Percentiles rank a stretch among this genome's conserved stretches.
Conservation (phyloP, 2,888 invertebrate species). For the Caenorhabditis uteleia region DNA sequence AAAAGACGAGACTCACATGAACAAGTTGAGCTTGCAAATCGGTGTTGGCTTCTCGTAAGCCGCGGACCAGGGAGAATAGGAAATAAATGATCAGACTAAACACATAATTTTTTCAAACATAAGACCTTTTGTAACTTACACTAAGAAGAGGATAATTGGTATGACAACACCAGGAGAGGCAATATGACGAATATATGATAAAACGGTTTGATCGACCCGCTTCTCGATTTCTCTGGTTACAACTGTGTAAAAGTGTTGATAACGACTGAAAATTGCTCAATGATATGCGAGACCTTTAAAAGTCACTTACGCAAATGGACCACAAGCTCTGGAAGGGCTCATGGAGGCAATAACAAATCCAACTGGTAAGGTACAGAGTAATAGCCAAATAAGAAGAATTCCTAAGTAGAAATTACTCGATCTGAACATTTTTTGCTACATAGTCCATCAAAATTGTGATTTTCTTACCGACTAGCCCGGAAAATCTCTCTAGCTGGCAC, state of each 20-base stretch:
- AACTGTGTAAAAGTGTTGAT: constrained; percentile 65
- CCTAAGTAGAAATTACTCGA: constrained; percentile 89
- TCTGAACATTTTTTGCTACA: constrained; percentile 39
- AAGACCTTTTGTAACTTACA: too few species aligned
- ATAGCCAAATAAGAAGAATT: constrained; percentile 80
- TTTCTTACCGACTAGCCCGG: constrained; percentile 75
- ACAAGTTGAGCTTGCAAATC: constrained; percentile 78
- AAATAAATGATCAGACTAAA: constrained; percentile 86
- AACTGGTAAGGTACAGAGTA: constrained; percentile 91
- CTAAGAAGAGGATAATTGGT: constrained; percentile 79
- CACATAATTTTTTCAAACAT: neutral
- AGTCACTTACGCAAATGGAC: constrained; percentile 80
- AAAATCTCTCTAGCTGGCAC: constrained; percentile 93
- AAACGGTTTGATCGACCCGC: constrained; percentile 56
- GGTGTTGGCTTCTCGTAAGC: constrained; percentile 89
- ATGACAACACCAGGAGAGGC: constrained; percentile 93
- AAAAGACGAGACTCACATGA: constrained; percentile 49
- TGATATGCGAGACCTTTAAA: neutral
- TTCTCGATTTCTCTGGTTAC: constrained; percentile 62
- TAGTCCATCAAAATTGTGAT: neutral
- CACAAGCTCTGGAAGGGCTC: constrained; percentile 92
- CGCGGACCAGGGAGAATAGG: constrained; percentile 85
- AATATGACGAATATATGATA: constrained; percentile 76
- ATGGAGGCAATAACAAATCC: constrained; percentile 93
- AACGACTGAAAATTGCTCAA: constrained; percentile 34